Evolutionary conservation across 2,797 vertebrate species (phyloP), one percentile per base, ranked within the genome.

Genomic region (Crax fasciolata): DNA sequence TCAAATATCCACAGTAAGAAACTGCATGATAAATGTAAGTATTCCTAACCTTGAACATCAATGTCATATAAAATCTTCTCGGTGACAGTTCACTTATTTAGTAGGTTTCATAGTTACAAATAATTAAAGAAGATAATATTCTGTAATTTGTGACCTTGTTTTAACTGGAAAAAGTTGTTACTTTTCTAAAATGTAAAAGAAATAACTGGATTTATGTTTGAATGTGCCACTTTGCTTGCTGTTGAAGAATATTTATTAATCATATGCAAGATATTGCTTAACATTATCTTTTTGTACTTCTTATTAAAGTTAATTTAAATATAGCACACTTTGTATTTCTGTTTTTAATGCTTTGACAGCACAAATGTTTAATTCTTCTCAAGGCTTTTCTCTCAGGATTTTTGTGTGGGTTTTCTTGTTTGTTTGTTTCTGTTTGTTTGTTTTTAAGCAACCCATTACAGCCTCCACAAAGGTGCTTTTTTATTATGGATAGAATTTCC

Each of bases 261-360:
- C 84, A 97, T 87, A 96, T 95, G 91, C 95, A 97, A 95, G 97
- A 96, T 97, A 96, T 96, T 97, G 95, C 96, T 98, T 96, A 97
- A 95, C 93, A 96, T 97, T 96, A 97, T 97, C 96, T 97, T 98
- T 98, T 98, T 98, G 96, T 98, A 97, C 91, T 96, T 97, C 97
- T 97, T 97, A 98, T 97, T 98, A 98, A 98, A 97, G 96, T 96
- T 97, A 96, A 98, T 98, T 98, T 98, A 97, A 98, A 97, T 97
- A 97, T 92, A 97, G 72, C 93, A 87, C 28, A 94, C 66, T 79
- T 96, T 80, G 87, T 94, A 73, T 80, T 94, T 93, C 88, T 77
- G 61, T 59, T 78, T 94, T 97, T 89, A 79, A 76, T 95, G 72
- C 24, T 87, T 76, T 87, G 68, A 66, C 90, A 84, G 38, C 28